phyloP scores from a whole-genome alignment of 2,888 invertebrate species.

The Drosophila dives region DNA sequence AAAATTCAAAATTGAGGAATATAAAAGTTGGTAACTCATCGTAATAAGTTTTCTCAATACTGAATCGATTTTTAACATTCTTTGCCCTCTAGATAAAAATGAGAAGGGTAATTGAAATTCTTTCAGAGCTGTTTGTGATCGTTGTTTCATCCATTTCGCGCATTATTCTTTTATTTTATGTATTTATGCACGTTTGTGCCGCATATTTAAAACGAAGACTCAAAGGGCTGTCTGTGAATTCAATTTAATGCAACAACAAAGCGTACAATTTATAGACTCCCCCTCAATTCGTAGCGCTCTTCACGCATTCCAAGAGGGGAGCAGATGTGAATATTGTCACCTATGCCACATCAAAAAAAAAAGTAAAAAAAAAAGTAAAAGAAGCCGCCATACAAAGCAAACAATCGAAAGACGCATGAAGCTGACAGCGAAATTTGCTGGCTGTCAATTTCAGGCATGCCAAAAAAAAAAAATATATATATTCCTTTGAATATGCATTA shows the following conservation, averaged over 20 bases:
- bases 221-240: constrained; percentile 30
- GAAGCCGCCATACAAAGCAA: constrained; percentile 49
- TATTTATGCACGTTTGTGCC: constrained; percentile 5
- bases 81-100: neutral
- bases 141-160: constrained; percentile 5
- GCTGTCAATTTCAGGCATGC: constrained; percentile 70
- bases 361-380: constrained; percentile 3
- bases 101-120: neutral
- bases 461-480: constrained; percentile 33
- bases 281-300: neutral
- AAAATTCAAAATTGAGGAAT: neutral
- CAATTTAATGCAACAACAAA: constrained; percentile 29
- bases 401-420: constrained; percentile 58
- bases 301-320: constrained; percentile 19
- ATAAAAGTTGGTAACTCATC: neutral
- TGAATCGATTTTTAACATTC: neutral
- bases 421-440: constrained; percentile 74
- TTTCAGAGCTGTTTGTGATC: neutral
- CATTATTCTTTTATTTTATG: neutral
- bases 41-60: neutral
- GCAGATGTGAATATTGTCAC: constrained; percentile 37
- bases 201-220: constrained; percentile 19
- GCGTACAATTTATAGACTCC: constrained; percentile 16
- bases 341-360: constrained; percentile 40
- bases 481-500: constrained; percentile 71